Evolutionary conservation across 2,113 vertebrate species (phyloP), one percentile per base, ranked within the genome.

Genomic region (Engraulis encrasicolus): DNA sequence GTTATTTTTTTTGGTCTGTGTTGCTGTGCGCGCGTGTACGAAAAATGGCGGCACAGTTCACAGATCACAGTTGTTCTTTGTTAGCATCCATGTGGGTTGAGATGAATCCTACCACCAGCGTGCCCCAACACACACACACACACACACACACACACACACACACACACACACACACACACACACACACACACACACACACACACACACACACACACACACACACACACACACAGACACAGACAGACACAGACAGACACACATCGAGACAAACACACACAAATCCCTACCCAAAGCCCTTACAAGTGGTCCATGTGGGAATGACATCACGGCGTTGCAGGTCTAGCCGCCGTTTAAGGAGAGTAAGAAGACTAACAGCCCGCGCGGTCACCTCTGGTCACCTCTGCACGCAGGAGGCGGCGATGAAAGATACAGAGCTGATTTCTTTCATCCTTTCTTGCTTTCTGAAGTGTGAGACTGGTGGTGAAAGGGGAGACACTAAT

Each of bases 281-380:
- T 74, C 66, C 66, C 66, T 27, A 74, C 1, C 66, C 66, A 74
- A 17, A 27, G 23, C 58, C 58, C 58, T n/a, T 11, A n/a, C 66
- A 74, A 74, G 61, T 74, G 58, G 89, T 88, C 91, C 87, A 89
- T 87, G 58, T 89, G 89, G 82, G 7, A 88, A 94, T 95, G 93
- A 94, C 94, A 93, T 94, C 93, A 94, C 87, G 52, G 77, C 87
- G 88, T 82, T 78, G 87, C 81, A 93, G 94, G 93, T 93, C 94
- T n/a, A 91, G 90, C 94, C 61, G n/a, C n/a, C 93, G 92, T 93
- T 92, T 94, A 93, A 94, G 94, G 94, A 88, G 93, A 94, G 94
- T 93, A 94, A 94, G n/a, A n/a, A n/a, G 93, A 95, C 91, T 90
- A 93, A 94, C 92, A 87, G 91, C 90, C 92, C 91, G 87, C 91